A percentile compares a stretch with the other conserved stretches of the same genome.
Conservation (phyloP, 2,113 vertebrate species). For the Epinephelus cyanopodus region DNA sequence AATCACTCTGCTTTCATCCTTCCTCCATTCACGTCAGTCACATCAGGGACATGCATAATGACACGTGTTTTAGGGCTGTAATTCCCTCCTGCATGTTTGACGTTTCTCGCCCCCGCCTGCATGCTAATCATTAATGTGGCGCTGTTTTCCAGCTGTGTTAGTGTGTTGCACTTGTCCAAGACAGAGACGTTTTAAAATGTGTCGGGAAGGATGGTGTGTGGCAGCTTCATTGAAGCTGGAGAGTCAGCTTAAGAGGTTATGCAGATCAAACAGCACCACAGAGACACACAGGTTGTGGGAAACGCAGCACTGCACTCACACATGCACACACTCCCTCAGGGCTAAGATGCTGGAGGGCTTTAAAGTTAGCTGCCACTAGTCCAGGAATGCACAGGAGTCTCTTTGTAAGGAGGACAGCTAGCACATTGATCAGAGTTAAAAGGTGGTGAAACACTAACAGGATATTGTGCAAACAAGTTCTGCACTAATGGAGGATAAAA, state of each 20-base stretch:
- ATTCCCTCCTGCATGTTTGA: slow-evolving; percentile 70
- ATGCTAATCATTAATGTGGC: slow-evolving; percentile 61
- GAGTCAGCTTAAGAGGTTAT: slow-evolving; percentile 25
- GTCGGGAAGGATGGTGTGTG: slow-evolving; percentile 12
- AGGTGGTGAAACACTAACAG: background rate
- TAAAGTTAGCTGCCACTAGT: slow-evolving; percentile 14
- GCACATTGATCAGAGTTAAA: background rate
- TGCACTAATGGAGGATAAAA: background rate
- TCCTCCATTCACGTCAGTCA: slow-evolving; percentile 69
- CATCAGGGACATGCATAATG: slow-evolving; percentile 60
- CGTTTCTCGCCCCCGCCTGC: slow-evolving; percentile 48
- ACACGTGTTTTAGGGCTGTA: slow-evolving; percentile 67
- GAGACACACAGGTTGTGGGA: slow-evolving; percentile 39
- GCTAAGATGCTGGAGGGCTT: background rate
- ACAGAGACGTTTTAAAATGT: slow-evolving; percentile 2
- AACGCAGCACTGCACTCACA: background rate
- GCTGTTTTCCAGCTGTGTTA: slow-evolving; percentile 26
- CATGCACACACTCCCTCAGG: background rate
- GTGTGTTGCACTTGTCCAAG: slow-evolving; percentile 7
- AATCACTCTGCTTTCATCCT: slow-evolving; percentile 59
- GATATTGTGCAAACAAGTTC: background rate
- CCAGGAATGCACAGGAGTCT: background rate
- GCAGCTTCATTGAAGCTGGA: slow-evolving; percentile 31
- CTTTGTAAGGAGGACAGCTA: slow-evolving; percentile 1
- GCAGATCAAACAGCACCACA: slow-evolving; percentile 48